Evolutionary conservation across 2,888 invertebrate genomes (phyloP).

Genomic region (Esperia sulphurella): DNA sequence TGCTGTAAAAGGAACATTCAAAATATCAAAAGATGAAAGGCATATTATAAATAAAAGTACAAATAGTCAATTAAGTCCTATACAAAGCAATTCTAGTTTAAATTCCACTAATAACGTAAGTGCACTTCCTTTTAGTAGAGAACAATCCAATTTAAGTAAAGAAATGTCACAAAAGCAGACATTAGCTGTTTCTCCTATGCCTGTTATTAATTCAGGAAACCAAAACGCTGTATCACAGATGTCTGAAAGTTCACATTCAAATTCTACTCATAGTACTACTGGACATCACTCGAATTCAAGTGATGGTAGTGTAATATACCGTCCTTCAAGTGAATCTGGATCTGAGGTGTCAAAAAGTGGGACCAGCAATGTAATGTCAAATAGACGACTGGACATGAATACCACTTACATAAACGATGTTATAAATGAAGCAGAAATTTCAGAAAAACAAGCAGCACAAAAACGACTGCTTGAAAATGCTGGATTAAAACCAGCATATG

Average conservation of each 20-base stretch:
- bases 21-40: conserved; percentile 81
- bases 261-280: conserved; percentile 80
- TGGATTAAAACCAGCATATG: conserved; percentile 44
- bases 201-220: conserved; percentile 63
- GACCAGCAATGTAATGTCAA: conserved; percentile 60
- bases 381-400: conserved; percentile 75
- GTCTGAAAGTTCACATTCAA: conserved; percentile 83
- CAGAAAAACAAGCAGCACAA: conserved; percentile 69
- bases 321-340: conserved; percentile 85
- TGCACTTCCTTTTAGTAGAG: conserved; percentile 69
- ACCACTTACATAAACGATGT: conserved; percentile 73
- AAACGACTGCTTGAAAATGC: conserved; percentile 48
- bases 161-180: conserved; percentile 74
- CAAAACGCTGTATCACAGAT: conserved; percentile 70
- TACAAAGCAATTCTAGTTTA: conserved; percentile 79
- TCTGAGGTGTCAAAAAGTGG: conserved; percentile 77
- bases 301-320: conserved; percentile 86
- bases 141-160: conserved; percentile 74
- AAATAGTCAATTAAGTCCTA: conserved; percentile 77
- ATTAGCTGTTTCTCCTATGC: conserved; percentile 87
- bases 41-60: conserved; percentile 75
- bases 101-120: conserved; percentile 74
- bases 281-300: conserved; percentile 85
- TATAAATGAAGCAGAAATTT: conserved; percentile 74
- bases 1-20: conserved; percentile 93